A percentile compares a stretch with the other conserved stretches of the same genome.
These are phyloP conservation scores for Periophthalmus magnuspinnatus DNA, from an alignment of 2,797 vertebrate species.

Conservation along the genomic window DNA sequence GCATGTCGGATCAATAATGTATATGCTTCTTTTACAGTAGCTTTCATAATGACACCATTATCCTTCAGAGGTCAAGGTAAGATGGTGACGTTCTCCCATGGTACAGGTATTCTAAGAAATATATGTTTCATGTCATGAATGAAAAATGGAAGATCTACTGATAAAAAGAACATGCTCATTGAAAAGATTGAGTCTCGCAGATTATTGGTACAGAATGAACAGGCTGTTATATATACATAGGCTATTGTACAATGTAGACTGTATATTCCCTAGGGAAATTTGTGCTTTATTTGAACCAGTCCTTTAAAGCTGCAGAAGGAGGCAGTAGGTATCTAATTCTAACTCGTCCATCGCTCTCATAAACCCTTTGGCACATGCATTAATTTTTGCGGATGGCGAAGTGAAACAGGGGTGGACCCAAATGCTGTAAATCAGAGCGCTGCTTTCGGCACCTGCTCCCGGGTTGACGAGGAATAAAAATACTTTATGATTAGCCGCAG, in stretches of 20 bases:
- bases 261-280: too few relatives aligned
- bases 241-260: not conserved
- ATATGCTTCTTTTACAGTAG: not conserved
- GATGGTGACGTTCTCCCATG: not conserved
- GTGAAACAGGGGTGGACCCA: too few relatives aligned
- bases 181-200: not conserved
- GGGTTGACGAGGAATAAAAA: too few relatives aligned
- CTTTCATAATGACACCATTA: not conserved
- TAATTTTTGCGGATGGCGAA: too few relatives aligned
- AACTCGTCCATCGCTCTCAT: too few relatives aligned
- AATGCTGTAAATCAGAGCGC: too few relatives aligned
- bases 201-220: not conserved
- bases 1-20: constrained; percentile 2
- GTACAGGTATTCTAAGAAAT: not conserved
- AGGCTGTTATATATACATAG: not conserved
- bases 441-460: too few relatives aligned
- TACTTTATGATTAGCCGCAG: too few relatives aligned
- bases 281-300: too few relatives aligned
- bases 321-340: too few relatives aligned
- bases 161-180: not conserved
- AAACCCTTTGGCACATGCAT: too few relatives aligned
- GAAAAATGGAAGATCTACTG: not conserved
- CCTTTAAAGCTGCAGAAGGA: too few relatives aligned
- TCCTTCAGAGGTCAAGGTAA: not conserved
- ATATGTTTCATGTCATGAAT: not conserved